Base-by-base conservation (phyloP, 2,888 invertebrate genomes). In the Tiliacea aurago region DNA sequence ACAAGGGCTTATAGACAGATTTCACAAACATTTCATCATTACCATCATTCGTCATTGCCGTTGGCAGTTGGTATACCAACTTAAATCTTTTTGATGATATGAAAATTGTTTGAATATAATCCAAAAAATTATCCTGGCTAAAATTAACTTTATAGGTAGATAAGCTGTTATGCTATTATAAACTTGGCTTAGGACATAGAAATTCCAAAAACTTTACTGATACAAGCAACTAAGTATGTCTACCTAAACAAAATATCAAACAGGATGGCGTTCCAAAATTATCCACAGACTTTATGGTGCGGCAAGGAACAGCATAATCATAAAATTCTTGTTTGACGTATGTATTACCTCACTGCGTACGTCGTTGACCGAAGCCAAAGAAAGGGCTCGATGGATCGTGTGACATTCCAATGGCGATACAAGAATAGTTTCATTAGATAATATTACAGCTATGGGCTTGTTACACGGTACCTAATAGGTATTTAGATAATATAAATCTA, bases 241-340 rank as follows among this genome's bases (percentile, higher is more conserved):
- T 43, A 49, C 15, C n/a, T 64, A 45, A 69, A 43, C 6, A 33
- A 64, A 75, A 80, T 51, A 51, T 64, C 41, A 70, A 83, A 80
- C 84, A 82, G 84, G 84, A 87, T 85, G 83, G 73, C 67, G 70
- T 65, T 84, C 85, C 75, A 76, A 81, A 85, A 83, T 85, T 81
- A 84, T 80, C 71, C 69, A 43, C 59, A 76, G 58, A 78, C 61
- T 82, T 83, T 80, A 79, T 55, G 70, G 33, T 55, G 75, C 69
- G 64, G 69, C 47, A 66, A 73, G 77, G 71, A 76, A 82, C 75
- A 76, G 80, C 73, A 71, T 59, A 71, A 67, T 86, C 87, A 84
- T 89, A 88, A 89, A 88, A 81, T 72, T 77, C 73, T 68, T 59
- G 80, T 82, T 84, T 83, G 79, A 81, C 81, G 85, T 83, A 33